These are phyloP conservation scores for Amazona guildingii DNA, from an alignment of 2,113 vertebrate genomes.

Conservation along the genomic window DNA sequence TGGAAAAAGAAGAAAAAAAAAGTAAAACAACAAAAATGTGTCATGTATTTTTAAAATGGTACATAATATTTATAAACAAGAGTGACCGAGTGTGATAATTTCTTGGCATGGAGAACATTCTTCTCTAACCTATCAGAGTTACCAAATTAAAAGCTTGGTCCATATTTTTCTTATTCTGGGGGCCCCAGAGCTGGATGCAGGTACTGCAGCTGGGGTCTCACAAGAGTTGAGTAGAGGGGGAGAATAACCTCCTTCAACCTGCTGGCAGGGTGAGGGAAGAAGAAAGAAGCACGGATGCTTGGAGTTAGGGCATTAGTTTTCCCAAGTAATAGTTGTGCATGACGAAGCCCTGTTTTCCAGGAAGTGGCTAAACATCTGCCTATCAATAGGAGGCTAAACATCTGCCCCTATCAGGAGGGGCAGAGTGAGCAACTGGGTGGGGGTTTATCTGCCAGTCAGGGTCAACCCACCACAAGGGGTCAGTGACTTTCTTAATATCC, in stretches of 20 bases:
- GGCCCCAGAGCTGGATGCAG: background rate
- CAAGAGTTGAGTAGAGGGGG: fast-evolving
- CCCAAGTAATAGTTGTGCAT: background rate
- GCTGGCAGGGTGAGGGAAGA: background rate
- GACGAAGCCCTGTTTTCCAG: background rate
- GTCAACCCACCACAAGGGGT: background rate
- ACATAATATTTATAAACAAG: background rate
- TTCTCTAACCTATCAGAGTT: background rate
- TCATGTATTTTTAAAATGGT: background rate
- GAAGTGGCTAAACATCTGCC: background rate
- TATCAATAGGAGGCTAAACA: background rate
- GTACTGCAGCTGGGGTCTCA: background rate
- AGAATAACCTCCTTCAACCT: background rate
- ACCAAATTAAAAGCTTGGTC: background rate
- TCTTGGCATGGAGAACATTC: background rate
- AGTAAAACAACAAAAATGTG: background rate
- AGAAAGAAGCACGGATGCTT: background rate
- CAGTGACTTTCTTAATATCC: background rate
- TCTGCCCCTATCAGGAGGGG: background rate
- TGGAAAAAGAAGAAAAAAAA: background rate
- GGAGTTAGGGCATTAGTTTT: background rate
- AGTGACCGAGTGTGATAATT: background rate
- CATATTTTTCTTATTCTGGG: background rate
- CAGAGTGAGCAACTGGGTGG: background rate
- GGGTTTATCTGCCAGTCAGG: background rate